phyloP scores from a whole-genome alignment of 2,888 invertebrate genomes.

The Drosophila yooni region DNA sequence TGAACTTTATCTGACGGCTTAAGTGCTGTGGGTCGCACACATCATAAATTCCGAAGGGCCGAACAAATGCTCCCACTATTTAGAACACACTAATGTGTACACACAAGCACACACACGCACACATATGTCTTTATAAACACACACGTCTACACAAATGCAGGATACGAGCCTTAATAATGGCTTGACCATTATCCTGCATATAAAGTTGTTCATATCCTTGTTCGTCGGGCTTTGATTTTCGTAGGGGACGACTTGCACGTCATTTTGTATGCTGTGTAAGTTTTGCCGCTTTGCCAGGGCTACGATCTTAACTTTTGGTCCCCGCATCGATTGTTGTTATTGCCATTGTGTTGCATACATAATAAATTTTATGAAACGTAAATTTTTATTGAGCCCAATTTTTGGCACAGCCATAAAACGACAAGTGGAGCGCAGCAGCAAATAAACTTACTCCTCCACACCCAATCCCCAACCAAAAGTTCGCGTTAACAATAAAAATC shows the following conservation, averaged over 20 bases:
- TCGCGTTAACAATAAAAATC: constrained; percentile 60
- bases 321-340: constrained; percentile 51
- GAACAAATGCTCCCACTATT: constrained; percentile 39
- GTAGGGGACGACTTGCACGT: constrained; percentile 5
- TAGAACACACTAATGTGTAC: constrained; percentile 9
- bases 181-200: constrained; percentile 77
- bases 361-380: constrained; percentile 82
- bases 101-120: background rate
- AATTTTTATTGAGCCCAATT: constrained; percentile 79
- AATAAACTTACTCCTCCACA: constrained; percentile 38
- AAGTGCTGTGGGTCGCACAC: constrained; percentile 22
- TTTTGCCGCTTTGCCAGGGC: constrained; percentile 36
- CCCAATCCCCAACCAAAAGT: constrained; percentile 15
- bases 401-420: constrained; percentile 72
- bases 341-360: constrained; percentile 76
- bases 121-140: background rate
- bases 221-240: constrained; percentile 48
- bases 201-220: constrained; percentile 76
- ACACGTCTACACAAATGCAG: constrained; percentile 21
- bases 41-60: constrained; percentile 24
- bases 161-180: constrained; percentile 65
- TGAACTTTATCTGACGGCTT: constrained; percentile 3
- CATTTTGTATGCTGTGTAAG: constrained; percentile 56
- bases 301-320: constrained; percentile 33
- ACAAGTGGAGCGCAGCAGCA: constrained; percentile 39